Base-by-base conservation (phyloP, 2,888 invertebrate species). In the Epiblema foenella region DNA sequence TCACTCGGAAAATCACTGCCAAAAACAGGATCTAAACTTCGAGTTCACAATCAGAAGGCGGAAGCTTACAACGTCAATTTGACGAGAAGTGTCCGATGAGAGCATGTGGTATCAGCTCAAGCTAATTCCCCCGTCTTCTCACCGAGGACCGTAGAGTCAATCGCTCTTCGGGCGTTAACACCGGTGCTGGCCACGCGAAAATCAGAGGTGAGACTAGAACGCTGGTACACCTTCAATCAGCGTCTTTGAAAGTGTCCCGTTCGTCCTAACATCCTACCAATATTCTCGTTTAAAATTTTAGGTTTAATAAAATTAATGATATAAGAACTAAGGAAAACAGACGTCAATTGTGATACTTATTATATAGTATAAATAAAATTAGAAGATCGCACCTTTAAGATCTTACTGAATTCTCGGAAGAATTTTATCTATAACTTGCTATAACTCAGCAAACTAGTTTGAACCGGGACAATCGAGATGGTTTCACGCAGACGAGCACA, bases 401-500 rank as follows among this genome's bases (percentile, higher is more conserved):
- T 20, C 8, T 46, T n/a, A 46, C n/a, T 12, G 12, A 46, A 46
- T 46, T 7, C 0, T 7, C 15, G 12, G n/a, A n/a, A n/a, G n/a
- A n/a, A n/a, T n/a, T n/a, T n/a, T n/a, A n/a, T n/a, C n/a, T n/a
- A n/a, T n/a, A n/a, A n/a, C n/a, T n/a, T n/a, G n/a, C n/a, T n/a
- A n/a, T 33, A 63, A 18, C 37, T 39, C 52, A 24, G 52, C 20
- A 64, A 54, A 64, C n/a, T 37, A 20, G 64, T 54, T 15, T 39
- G 52, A 54, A 52, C 39, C 39, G 64, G 52, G 54, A 15, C n/a
- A n/a, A 20, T 24, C 5, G n/a, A 52, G 39, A 39, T 15, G 18
- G 20, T 51, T 15, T 17, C n/a, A 10, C 20, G 7, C 5, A 64
- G 11, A 11, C n/a, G 37, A 52, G 52, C 20, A 52, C 39, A 54